Conservation (phyloP, 1,140 invertebrate genomes). For the Eciton burchellii region DNA sequence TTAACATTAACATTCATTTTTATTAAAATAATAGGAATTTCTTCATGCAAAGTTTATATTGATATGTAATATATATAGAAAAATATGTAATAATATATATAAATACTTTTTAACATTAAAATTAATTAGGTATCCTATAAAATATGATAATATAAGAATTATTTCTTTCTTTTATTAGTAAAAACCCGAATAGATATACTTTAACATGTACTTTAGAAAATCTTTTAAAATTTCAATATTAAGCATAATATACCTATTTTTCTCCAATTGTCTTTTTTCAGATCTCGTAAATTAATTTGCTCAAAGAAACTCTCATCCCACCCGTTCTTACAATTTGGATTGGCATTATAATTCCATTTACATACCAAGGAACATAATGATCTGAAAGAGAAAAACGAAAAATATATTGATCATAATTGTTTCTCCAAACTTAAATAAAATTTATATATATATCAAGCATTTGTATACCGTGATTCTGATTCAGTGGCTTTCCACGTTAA, state of each 20-base stretch:
- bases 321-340: constrained; percentile 85
- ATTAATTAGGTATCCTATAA: background rate
- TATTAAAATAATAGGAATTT: constrained; percentile 52
- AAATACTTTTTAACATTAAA: background rate
- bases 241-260: constrained; percentile 89
- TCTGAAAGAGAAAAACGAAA: constrained; percentile 83
- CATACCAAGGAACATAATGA: constrained; percentile 97
- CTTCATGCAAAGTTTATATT: background rate
- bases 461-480: constrained; percentile 88
- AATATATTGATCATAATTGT: background rate
- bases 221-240: background rate
- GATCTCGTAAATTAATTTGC: constrained; percentile 91
- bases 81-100: background rate
- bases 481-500: constrained; percentile 96
- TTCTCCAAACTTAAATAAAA: constrained; percentile 19
- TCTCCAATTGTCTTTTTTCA: constrained; percentile 89
- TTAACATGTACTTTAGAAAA: background rate
- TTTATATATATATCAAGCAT: constrained; percentile 9
- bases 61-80: background rate
- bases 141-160: background rate
- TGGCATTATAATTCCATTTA: constrained; percentile 96
- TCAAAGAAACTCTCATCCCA: constrained; percentile 93
- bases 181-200: background rate
- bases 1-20: constrained; percentile 75
- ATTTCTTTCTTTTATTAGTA: background rate